Conservation (phyloP, 2,113 vertebrate genomes). For the Natator depressus region DNA sequence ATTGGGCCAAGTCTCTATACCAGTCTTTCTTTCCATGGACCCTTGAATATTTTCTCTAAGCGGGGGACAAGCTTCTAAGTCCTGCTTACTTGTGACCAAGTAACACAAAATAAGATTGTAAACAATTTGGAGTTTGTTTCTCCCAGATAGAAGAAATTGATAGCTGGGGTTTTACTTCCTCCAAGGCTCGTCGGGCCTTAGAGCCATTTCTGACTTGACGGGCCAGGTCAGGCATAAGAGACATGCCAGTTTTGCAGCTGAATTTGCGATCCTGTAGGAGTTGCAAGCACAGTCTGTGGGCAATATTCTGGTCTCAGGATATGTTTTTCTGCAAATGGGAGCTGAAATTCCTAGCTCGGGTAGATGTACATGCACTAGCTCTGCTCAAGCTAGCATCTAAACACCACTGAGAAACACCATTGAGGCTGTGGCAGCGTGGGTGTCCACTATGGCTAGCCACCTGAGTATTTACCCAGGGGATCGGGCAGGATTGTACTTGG, state of each 20-base stretch:
- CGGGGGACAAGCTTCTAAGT: no score
- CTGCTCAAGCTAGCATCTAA: neutral
- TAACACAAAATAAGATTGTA: neutral
- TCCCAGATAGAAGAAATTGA: neutral
- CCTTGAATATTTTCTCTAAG: no score
- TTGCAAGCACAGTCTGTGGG: neutral
- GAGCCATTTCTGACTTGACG: neutral
- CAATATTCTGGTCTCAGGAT: neutral
- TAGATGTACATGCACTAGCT: neutral
- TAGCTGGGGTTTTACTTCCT: neutral
- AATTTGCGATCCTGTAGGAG: neutral
- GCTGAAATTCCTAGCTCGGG: neutral
- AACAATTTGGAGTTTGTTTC: neutral
- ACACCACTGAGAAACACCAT: neutral
- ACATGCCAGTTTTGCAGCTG: neutral
- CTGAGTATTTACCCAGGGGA: neutral
- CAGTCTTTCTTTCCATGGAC: no score
- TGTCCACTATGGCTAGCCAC: neutral
- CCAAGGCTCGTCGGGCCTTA: neutral
- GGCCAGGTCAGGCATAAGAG: neutral
- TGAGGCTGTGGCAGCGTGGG: neutral
- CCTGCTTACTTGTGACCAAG: neutral
- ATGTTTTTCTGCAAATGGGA: neutral
- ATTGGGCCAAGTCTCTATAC: no score
- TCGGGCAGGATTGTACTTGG: neutral